Conservation (phyloP, 1,140 invertebrate genomes). For the Lucilia cuprina region DNA sequence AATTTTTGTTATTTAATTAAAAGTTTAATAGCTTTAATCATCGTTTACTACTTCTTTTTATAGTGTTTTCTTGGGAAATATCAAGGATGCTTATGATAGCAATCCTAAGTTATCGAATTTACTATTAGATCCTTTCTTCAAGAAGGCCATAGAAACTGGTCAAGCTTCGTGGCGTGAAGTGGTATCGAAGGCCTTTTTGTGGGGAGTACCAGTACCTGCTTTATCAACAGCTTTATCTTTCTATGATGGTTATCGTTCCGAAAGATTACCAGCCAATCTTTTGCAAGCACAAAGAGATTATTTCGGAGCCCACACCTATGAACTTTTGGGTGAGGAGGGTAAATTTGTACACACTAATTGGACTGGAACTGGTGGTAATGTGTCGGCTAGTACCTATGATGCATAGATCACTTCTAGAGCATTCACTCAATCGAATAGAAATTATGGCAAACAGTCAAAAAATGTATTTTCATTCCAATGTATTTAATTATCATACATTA, state of each 20-base stretch:
- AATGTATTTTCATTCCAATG: too few species aligned
- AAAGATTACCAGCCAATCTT: constrained; percentile 86
- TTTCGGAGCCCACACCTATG: constrained; percentile 99
- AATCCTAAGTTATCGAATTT: constrained; percentile 90
- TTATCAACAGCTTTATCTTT: constrained; percentile 94
- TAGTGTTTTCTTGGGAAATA: constrained; percentile 95
- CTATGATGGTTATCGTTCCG: constrained; percentile 93
- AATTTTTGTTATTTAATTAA: constrained; percentile 24
- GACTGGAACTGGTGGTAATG: constrained; percentile 97
- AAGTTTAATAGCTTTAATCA: neutral
- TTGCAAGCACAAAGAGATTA: constrained; percentile 98
- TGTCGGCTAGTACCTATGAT: constrained; percentile 94
- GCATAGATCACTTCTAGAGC: constrained; percentile 67
- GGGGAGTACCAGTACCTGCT: constrained; percentile 92
- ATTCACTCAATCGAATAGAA: too few species aligned
- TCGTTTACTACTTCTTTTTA: constrained; percentile 1
- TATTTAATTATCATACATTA: too few species aligned
- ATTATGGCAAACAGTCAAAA: too few species aligned
- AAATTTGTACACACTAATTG: constrained; percentile 97
- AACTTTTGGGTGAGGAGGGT: constrained; percentile 85
- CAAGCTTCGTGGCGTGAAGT: constrained; percentile 79
- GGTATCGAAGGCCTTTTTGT: constrained; percentile 69
- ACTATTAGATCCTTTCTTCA: constrained; percentile 95
- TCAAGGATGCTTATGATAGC: constrained; percentile 94
- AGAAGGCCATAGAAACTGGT: constrained; percentile 79